These are phyloP conservation scores for Himalopsyche tibetana DNA, from an alignment of 2,888 invertebrate genomes.

Conservation along the genomic window DNA sequence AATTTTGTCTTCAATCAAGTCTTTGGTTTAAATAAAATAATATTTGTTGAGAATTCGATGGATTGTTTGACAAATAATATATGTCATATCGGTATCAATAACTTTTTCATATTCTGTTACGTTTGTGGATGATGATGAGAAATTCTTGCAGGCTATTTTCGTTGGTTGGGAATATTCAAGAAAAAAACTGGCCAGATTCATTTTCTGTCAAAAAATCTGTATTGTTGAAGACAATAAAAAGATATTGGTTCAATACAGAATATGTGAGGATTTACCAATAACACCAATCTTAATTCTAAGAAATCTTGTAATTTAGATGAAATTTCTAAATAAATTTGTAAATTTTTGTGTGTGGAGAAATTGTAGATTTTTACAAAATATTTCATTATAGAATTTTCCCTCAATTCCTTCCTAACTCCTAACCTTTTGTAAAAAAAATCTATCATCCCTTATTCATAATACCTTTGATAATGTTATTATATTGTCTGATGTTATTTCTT, in stretches of 20 bases:
- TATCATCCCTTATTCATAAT: conserved; percentile 33
- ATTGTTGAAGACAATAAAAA: conserved; percentile 46
- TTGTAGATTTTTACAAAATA: conserved; percentile 39
- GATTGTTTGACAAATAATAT: too few relatives aligned
- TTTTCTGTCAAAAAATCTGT: conserved; percentile 18
- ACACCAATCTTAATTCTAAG: conserved; percentile 64
- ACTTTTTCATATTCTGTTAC: too few relatives aligned
- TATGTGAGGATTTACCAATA: conserved; percentile 61
- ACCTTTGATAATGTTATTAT: conserved; percentile 11
- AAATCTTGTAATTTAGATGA: conserved; percentile 46
- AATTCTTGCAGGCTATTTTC: too few relatives aligned
- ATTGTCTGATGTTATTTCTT: neutral
- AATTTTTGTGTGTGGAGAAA: conserved; percentile 1
- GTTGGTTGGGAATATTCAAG: too few relatives aligned
- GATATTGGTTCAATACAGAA: conserved; percentile 45
- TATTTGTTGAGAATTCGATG: too few relatives aligned
- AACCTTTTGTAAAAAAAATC: conserved; percentile 10
- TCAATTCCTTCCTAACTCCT: conserved; percentile 13
- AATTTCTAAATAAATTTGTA: conserved; percentile 36
- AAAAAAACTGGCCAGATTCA: neutral
- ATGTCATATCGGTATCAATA: too few relatives aligned
- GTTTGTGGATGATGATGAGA: too few relatives aligned
- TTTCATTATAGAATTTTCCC: conserved; percentile 21
- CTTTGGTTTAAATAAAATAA: too few relatives aligned
- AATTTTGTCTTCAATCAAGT: too few relatives aligned